Evolutionary conservation across 53 echinoderm and acorn worm species (phyloP), one percentile per base, ranked within the genome.

Genomic region (Paracentrotus lividus): DNA sequence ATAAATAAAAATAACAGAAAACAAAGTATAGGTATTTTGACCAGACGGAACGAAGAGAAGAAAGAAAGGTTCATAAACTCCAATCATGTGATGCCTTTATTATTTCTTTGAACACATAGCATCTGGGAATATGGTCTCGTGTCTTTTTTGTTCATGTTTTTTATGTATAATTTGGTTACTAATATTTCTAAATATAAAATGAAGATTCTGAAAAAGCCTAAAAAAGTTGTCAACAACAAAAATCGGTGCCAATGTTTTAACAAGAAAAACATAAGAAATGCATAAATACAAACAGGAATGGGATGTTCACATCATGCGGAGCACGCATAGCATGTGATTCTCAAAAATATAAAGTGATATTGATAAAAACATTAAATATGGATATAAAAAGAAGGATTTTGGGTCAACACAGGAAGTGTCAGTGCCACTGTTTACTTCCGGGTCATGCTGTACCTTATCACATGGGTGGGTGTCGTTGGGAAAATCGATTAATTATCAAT

Each of bases 251-350:
- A 81, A 81, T 45, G 18, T 32, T 81, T 45, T 81, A n/a, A n/a
- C n/a, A n/a, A n/a, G n/a, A n/a, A n/a, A n/a, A n/a, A n/a, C n/a
- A n/a, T n/a, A n/a, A n/a, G n/a, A n/a, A n/a, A n/a, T n/a, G 8
- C n/a, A 45, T 15, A 20, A 15, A 12, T 72, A 47, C 26, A 27
- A 87, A 87, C 87, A 87, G 87, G 87, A 87, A 87, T 87, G 54
- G 87, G 87, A 87, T 87, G 54, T 87, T 31, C 5, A n/a, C n/a
- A 55, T 87, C 87, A 87, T 55, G 87, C 32, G 87, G 58, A 81
- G 81, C 44, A 45, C 44, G 47, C 81, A 47, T 12, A 45, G 8
- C 81, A 81, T 81, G 81, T 81, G 81, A 81, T 47, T 14, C 24
- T 26, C 44, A 81, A 47, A 45, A 81, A 45, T 47, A 1, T 33